A percentile compares a stretch with the other conserved stretches of the same genome.
These are phyloP conservation scores for Eulithis testata DNA, from an alignment of 2,888 invertebrate genomes.

Conservation along the genomic window DNA sequence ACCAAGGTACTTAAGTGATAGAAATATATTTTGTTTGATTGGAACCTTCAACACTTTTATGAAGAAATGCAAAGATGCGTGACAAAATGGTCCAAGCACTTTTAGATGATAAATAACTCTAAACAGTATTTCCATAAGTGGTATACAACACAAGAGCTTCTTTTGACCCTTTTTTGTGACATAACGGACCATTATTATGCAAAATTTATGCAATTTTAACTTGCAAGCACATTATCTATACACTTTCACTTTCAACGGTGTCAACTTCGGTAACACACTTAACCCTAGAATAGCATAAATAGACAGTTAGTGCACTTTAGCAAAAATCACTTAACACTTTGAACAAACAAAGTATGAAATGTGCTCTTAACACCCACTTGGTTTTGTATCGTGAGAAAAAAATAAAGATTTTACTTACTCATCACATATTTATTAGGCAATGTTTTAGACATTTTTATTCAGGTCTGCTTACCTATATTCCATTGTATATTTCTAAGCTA, in stretches of 20 bases:
- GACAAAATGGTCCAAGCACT: too few species aligned
- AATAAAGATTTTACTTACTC: background rate
- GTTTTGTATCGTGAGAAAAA: constrained; percentile 25
- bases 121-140: background rate
- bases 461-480: background rate
- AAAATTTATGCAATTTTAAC: constrained; percentile 25
- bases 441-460: constrained; percentile 1
- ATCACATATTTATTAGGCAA: constrained; percentile 14
- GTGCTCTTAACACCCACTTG: constrained; percentile 22
- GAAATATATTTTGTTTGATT: too few species aligned
- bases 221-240: constrained; percentile 20
- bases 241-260: constrained; percentile 35
- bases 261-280: constrained; percentile 30
- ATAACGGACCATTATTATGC: constrained; percentile 12
- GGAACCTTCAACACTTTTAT: too few species aligned
- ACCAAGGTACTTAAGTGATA: too few species aligned
- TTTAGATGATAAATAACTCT: background rate
- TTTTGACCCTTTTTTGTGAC: constrained; percentile 9
- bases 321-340: constrained; percentile 32
- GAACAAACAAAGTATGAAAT: constrained; percentile 17
- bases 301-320: constrained; percentile 33
- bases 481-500: too few species aligned
- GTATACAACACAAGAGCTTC: background rate
- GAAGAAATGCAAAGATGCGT: too few species aligned
- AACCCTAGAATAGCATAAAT: constrained; percentile 26